Evolutionary conservation across 2,888 invertebrate genomes (phyloP).

Genomic region (Meandrusa payeni): DNA sequence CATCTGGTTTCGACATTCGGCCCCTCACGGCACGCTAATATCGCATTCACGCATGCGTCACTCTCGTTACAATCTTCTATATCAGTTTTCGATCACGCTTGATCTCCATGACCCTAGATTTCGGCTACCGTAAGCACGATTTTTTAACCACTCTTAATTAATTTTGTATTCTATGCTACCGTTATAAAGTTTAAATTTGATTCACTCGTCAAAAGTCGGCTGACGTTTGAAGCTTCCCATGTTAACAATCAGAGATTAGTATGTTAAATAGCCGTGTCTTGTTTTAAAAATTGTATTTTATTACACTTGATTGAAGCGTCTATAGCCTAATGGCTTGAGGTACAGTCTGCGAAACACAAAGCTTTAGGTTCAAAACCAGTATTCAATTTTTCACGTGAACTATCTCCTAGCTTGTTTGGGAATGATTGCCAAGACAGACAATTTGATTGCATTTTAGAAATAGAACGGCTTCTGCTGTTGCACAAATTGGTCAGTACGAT

Average conservation of each 20-base stretch:
- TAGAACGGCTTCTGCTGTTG: too few species aligned
- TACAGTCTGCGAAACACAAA: too few species aligned
- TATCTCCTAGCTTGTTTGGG: too few species aligned
- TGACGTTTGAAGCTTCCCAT: constrained; percentile 58
- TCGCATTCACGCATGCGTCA: constrained; percentile 77
- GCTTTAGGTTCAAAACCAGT: too few species aligned
- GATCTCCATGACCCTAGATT: constrained; percentile 75
- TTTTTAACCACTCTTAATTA: constrained; percentile 38
- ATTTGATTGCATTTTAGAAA: too few species aligned
- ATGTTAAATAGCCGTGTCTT: constrained; percentile 59
- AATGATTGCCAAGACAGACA: too few species aligned
- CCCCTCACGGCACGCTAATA: constrained; percentile 54
- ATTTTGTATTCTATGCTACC: constrained; percentile 37
- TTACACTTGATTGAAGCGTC: constrained; percentile 43
- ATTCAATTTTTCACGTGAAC: too few species aligned
- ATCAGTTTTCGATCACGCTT: constrained; percentile 76
- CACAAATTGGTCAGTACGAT: too few species aligned
- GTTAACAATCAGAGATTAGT: constrained; percentile 72
- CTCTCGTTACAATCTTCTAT: constrained; percentile 65
- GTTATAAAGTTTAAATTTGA: constrained; percentile 32
- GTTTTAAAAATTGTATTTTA: constrained; percentile 45
- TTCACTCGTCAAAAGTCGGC: constrained; percentile 22
- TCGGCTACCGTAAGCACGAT: constrained; percentile 77
- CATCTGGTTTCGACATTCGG: constrained; percentile 43
- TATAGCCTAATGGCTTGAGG: too few species aligned